Conservation (phyloP, 1,140 invertebrate genomes). For the Lepidurus arcticus region DNA sequence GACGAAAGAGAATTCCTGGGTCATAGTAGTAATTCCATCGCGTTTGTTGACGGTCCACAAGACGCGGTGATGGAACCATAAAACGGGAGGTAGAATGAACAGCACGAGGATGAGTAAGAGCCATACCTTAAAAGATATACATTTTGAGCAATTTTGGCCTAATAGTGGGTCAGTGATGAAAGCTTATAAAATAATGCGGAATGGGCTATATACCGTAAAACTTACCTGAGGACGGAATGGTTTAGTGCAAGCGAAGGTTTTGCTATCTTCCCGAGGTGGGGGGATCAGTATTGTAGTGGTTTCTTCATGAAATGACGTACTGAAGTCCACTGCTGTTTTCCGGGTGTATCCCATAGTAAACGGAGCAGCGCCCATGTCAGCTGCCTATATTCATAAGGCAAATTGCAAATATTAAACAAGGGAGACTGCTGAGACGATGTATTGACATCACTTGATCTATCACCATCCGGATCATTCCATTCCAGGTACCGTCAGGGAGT, state of each 20-base stretch:
- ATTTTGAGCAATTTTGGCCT: background rate
- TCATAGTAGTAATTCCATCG: slow-evolving; percentile 29
- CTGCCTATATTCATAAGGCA: slow-evolving; percentile 37
- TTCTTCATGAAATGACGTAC: slow-evolving; percentile 44
- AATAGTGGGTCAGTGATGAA: slow-evolving; percentile 30
- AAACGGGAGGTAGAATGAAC: slow-evolving; percentile 31
- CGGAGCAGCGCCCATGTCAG: slow-evolving; percentile 45
- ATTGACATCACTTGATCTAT: background rate
- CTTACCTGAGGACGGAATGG: slow-evolving; percentile 40
- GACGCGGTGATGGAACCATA: slow-evolving; percentile 32
- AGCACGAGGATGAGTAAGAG: slow-evolving; percentile 31
- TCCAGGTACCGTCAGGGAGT: slow-evolving; percentile 28
- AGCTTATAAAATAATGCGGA: slow-evolving; percentile 12
- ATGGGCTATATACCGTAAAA: background rate
- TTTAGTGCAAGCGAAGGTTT: slow-evolving; percentile 40
- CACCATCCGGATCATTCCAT: slow-evolving; percentile 32
- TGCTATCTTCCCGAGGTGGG: slow-evolving; percentile 38
- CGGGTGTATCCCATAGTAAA: slow-evolving; percentile 47
- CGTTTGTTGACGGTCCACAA: slow-evolving; percentile 29
- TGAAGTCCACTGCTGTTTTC: slow-evolving; percentile 46
- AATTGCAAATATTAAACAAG: background rate
- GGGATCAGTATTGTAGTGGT: slow-evolving; percentile 42
- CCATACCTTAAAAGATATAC: slow-evolving; percentile 34
- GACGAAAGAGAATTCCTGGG: slow-evolving; percentile 15
- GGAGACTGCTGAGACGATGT: background rate